phyloP scores from a whole-genome alignment of 1,140 invertebrate species.

The Hydropsyche tenuis region DNA sequence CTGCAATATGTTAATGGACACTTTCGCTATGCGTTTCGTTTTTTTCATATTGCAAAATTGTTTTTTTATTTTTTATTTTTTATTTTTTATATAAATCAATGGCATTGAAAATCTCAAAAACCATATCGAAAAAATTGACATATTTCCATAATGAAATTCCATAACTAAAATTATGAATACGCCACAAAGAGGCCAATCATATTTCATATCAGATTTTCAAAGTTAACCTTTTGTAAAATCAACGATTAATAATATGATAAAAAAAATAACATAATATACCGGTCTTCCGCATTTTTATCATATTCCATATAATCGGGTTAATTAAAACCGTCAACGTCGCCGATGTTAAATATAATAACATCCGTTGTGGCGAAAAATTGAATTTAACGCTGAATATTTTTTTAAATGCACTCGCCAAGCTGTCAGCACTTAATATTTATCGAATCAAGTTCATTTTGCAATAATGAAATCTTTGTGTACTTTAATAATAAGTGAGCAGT shows the following conservation, averaged over 20 bases:
- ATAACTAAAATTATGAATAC: background rate
- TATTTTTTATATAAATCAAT: background rate
- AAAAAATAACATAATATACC: too few species aligned
- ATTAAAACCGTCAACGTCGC: background rate
- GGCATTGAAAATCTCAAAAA: background rate
- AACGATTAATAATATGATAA: too few species aligned
- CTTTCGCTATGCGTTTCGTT: background rate
- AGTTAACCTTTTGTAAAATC: background rate
- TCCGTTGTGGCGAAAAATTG: background rate
- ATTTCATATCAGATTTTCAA: background rate
- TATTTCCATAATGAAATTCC: conserved; percentile 1
- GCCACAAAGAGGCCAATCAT: too few species aligned
- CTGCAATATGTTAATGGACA: background rate
- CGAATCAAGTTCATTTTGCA: too few species aligned
- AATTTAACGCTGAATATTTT: background rate
- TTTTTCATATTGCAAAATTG: conserved; percentile 11
- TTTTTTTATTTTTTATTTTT: background rate
- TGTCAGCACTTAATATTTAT: too few species aligned
- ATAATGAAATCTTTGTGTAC: too few species aligned
- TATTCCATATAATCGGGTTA: background rate
- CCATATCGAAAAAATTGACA: background rate
- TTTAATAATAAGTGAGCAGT: too few species aligned
- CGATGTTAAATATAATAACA: background rate
- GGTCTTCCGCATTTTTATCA: too few species aligned
- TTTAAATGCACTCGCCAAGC: too few species aligned